A percentile compares a stretch with the other conserved stretches of the same genome.
Evolutionary conservation across 1,140 invertebrate genomes (phyloP).

Genomic region (Sminthurinus signatus): DNA sequence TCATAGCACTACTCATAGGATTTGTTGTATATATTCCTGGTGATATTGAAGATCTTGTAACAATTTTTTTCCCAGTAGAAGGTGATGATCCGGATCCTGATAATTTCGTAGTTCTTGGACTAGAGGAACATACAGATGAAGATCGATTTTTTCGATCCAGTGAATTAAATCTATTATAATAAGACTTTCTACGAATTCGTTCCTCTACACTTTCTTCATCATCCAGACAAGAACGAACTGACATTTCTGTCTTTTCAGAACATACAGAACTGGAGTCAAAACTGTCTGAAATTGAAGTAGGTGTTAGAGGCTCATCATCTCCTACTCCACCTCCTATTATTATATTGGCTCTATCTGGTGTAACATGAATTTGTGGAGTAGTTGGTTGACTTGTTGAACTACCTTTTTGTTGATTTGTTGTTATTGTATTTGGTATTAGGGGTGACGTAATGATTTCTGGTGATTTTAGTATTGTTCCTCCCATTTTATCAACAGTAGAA

Average conservation of each 20-base stretch:
- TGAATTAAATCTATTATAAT: constrained; percentile 73
- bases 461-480: too few species aligned
- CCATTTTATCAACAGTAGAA: not conserved
- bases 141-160: constrained; percentile 21
- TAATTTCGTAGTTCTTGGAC: not conserved
- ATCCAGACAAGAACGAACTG: constrained; percentile 43
- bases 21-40: not conserved
- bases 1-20: not conserved
- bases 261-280: constrained; percentile 63
- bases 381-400: not conserved
- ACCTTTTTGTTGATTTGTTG: too few species aligned
- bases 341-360: too few species aligned
- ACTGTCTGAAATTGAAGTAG: constrained; percentile 44
- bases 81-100: too few species aligned
- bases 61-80: too few species aligned
- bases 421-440: too few species aligned
- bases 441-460: too few species aligned
- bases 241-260: constrained; percentile 51
- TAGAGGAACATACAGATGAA: not conserved
- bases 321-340: too few species aligned
- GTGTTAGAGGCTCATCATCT: constrained; percentile 23
- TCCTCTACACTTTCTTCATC: constrained; percentile 69
- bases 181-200: constrained; percentile 77
- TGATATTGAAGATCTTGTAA: too few species aligned
- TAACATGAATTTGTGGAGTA: not conserved